Evolutionary conservation across 2,797 vertebrate species (phyloP), one percentile per base, ranked within the genome.

Genomic region (Sebastiscus tertius): DNA sequence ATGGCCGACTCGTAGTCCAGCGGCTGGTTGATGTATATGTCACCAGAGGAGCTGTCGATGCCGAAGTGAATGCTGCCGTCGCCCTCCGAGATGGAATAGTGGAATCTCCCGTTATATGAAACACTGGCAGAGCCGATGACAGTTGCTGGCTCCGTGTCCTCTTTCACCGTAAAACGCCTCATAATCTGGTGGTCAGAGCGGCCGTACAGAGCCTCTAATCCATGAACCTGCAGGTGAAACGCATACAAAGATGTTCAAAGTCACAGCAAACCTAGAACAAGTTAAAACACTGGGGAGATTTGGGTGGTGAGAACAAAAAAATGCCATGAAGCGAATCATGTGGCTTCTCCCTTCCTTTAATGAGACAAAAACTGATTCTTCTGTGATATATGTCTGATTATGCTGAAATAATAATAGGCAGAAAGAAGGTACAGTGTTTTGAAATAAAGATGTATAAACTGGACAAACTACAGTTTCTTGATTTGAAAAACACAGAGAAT

Each of bases 1-100:
- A 93, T 85, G 6, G 87, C 83, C 1, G 93, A 93, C 93, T 99
- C 98, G 27, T 97, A 99, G 93, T 99, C 97, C 78, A 99, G 95
- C 27, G 95, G 95, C 87, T 96, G 97, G 76, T 94, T 95, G 79
- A 98, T 89, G 58, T 97, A 97, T n/a, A 99, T 81, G 60, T 98
- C 94, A 5, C 98, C 98, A 2, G 95, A 96, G 1, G 88, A 89
- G 82, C 90, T 67, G 68, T 98, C 94, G 1, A 98, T 90, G 79
- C 96, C 96, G 75, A 99, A 99, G 89, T 96, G 94, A 66, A 84
- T 26, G 54, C 92, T 93, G 6, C 92, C 93, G 11, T 97, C 95
- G 1, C 96, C 96, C 61, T 96, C 89, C 7, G 81, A 49, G 0
- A 99, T 94, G 72, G 92, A 95, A 59, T 97, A 98, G 39, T 90